Evolutionary conservation across 2,888 invertebrate genomes (phyloP), one percentile per base, ranked within the genome.

Genomic region (Drosophila anomalipes): DNA sequence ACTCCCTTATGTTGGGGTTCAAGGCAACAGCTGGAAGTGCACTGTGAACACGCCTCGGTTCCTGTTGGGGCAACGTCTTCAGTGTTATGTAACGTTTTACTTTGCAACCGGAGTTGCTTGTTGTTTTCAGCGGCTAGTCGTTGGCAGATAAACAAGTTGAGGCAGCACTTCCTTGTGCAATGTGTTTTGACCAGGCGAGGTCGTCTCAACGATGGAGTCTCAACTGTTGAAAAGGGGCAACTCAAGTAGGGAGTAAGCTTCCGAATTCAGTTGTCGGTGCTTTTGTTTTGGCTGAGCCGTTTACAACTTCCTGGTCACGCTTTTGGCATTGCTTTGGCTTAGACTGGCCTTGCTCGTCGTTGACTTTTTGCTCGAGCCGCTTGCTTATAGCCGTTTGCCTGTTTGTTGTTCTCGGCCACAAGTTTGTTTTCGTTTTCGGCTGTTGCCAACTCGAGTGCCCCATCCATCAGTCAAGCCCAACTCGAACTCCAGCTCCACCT

Each of bases 281-380:
- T 70, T 80, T 82, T 80, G 79, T 82, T 79, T 80, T 80, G 80
- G 82, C 71, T 82, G 76, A 69, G 85, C 74, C 88, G 79, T 85
- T 91, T 87, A 88, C 91, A 87, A 88, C 87, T 91, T 88, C 91
- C 87, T 88, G 88, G 88, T 89, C 91, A 85, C 83, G 88, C 86
- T 81, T 86, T 73, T 79, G 75, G 87, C 85, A 78, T 84, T 75
- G 82, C 67, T 58, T 62, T 67, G 75, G 60, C 64, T 70, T 71
- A 64, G 62, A 61, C 69, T 62, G 26, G 22, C 80, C 74, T 70
- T 70, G 71, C 70, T 59, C 54, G 54, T 58, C 74, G 69, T 82
- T 82, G 79, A 65, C 69, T 79, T 69, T 68, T 66, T 65, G 74
- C 41, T 69, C 37, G 59, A 39, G 68, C 59, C 49, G 39, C 41